These are phyloP conservation scores for Alectoris magna DNA, from an alignment of 2,797 vertebrate species.

Conservation along the genomic window DNA sequence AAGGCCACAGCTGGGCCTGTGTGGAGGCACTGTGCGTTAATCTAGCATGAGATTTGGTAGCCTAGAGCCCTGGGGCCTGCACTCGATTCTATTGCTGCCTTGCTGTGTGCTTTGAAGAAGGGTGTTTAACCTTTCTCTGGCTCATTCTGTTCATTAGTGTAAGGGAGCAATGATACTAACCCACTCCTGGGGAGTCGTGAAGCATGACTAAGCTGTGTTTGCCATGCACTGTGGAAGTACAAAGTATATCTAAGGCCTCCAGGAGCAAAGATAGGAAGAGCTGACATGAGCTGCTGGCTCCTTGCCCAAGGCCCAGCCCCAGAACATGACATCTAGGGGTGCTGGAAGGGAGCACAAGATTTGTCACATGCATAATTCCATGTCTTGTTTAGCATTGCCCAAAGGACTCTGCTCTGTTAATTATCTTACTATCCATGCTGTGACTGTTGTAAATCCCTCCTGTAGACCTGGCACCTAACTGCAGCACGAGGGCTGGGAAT, in stretches of 20 bases:
- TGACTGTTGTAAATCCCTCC: not conserved
- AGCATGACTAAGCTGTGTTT: conserved; percentile 52
- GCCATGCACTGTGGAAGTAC: not conserved
- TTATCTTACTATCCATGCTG: conserved; percentile 1
- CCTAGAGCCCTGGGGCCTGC: conserved; percentile 16
- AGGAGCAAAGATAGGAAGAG: conserved; percentile 37
- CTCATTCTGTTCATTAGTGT: conserved; percentile 42
- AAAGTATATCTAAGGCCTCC: conserved; percentile 25
- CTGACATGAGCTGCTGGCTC: conserved; percentile 33
- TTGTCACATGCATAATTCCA: conserved; percentile 14
- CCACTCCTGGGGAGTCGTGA: not conserved
- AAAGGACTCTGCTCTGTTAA: not conserved
- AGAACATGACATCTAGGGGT: not conserved
- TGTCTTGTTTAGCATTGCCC: not conserved
- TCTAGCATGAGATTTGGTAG: conserved; percentile 51
- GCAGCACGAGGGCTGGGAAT: not conserved
- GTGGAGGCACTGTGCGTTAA: not conserved
- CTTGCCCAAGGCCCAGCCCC: not conserved
- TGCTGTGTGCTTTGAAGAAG: conserved; percentile 50
- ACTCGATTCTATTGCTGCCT: conserved; percentile 14
- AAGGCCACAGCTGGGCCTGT: conserved; percentile 31
- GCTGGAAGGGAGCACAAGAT: conserved; percentile 6
- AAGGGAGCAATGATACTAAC: not conserved
- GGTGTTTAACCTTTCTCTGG: conserved; percentile 56
- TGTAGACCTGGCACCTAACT: not conserved